These are phyloP conservation scores for Neolamprologus falcicula DNA, from an alignment of 2,113 vertebrate species.

Conservation along the genomic window DNA sequence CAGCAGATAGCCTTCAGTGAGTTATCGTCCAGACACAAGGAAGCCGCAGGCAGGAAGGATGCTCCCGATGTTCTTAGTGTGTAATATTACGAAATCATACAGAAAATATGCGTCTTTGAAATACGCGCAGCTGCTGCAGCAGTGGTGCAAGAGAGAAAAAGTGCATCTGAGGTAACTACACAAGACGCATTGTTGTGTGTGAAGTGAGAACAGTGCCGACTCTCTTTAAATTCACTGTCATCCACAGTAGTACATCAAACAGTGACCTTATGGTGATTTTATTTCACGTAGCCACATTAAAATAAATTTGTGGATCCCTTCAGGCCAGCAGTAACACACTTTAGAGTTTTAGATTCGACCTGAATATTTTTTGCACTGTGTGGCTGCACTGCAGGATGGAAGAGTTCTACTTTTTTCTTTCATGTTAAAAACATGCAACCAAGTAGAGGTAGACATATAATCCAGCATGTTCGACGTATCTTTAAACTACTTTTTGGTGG, in stretches of 20 bases:
- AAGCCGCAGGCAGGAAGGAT: not conserved
- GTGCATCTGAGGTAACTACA: not conserved
- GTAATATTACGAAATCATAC: not conserved
- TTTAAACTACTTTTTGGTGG: not conserved
- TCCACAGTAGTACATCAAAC: constrained; percentile 1
- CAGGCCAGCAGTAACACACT: constrained; percentile 28
- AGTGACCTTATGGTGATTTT: constrained; percentile 14
- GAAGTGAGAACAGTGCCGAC: not conserved
- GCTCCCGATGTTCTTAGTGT: not conserved
- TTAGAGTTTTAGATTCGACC: constrained; percentile 2
- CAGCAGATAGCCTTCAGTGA: constrained; percentile 22
- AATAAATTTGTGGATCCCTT: constrained; percentile 1
- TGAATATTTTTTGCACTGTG: not conserved
- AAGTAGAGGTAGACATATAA: not conserved
- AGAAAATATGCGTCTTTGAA: not conserved
- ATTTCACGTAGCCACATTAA: constrained; percentile 13
- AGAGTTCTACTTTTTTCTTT: not conserved
- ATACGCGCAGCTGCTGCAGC: not conserved
- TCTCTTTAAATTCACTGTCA: not conserved
- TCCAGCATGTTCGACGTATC: not conserved
- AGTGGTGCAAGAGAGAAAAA: not conserved
- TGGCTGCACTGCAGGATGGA: not conserved
- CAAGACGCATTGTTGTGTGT: not conserved
- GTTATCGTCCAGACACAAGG: not conserved
- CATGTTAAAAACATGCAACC: not conserved